Percentiles rank a stretch among this genome's conserved stretches.
Evolutionary conservation across 2,888 invertebrate genomes (phyloP).

Genomic region (Dorcus hopei): DNA sequence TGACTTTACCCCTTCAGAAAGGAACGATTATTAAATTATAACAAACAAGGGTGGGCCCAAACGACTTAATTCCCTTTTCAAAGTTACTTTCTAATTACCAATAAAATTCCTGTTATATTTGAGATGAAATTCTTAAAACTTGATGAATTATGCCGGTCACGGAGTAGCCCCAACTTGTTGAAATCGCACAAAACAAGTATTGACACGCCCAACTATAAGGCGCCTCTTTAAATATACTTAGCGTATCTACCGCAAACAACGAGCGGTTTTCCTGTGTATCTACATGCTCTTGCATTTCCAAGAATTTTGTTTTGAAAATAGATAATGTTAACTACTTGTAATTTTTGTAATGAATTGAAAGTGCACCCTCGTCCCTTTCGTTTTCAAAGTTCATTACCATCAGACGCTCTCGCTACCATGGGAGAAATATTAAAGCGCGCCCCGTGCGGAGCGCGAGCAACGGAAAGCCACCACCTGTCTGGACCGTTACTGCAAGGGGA

Average conservation of each 20-base stretch:
- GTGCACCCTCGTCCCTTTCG: not conserved
- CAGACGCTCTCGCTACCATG: too few relatives aligned
- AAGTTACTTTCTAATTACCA: too few relatives aligned
- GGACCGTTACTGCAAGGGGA: not conserved
- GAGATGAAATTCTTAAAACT: too few relatives aligned
- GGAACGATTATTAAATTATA: too few relatives aligned
- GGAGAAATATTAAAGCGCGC: slow-evolving; percentile 8
- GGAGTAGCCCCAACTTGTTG: not conserved
- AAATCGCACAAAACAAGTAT: not conserved
- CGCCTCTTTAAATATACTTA: not conserved
- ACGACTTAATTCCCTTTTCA: too few relatives aligned
- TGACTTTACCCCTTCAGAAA: too few relatives aligned
- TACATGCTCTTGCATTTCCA: too few relatives aligned
- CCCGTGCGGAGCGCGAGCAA: slow-evolving; percentile 14
- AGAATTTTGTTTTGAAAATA: too few relatives aligned
- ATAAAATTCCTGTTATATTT: too few relatives aligned
- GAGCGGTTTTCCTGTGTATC: not conserved
- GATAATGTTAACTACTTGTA: not conserved
- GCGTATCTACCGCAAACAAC: not conserved
- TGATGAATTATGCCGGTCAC: too few relatives aligned
- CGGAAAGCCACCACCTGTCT: not conserved
- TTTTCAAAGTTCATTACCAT: not conserved
- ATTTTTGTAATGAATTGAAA: slow-evolving; percentile 4
- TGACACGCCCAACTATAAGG: not conserved
- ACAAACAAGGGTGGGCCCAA: too few relatives aligned